Evolutionary conservation across 2,797 vertebrate genomes (phyloP), one percentile per base, ranked within the genome.

Genomic region (Darevskia nairensis): DNA sequence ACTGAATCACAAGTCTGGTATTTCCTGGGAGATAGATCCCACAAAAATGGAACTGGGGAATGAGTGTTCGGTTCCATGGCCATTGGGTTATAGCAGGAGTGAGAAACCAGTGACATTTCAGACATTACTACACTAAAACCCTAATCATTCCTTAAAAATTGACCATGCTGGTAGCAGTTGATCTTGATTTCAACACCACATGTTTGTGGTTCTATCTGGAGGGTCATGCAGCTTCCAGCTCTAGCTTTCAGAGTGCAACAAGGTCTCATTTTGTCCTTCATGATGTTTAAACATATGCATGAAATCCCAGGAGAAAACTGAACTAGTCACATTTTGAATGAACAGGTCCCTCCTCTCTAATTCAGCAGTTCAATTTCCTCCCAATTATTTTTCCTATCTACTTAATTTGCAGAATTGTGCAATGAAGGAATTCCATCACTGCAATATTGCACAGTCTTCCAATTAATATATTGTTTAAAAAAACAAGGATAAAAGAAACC

Each of bases 1-100:
- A 79, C 2, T 91, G 72, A 55, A 92, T 68, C 27, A 68, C 84
- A 17, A 8, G 66, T 88, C 41, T 77, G 3, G 25, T 35, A n/a
- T 35, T 69, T 69, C 13, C 29, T 50, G 25, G n/a, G n/a, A 35
- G 27, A 50, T 17, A 71, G 11, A 8, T 10, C 32, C 9, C 11
- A 68, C 23, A 23, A n/a, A 32, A 50, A 66, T 32, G 17, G 5
- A 4, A 46, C 6, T 50, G 13, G 29, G 10, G 6, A 9, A 69
- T 21, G 15, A 78, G 44, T n/a, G 32, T 3, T 15, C 4, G 13
- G 9, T 13, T 77, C 11, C 75, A 77, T 11, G 41, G 46, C 21
- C 68, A 68, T 5, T 74, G n/a, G 15, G 9, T 50, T 72, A 32
- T 71, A 21, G 23, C 7, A 69, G 27, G 27, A 9, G 27, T 69